Conservation (phyloP, 2,888 invertebrate species). For the Pardosa pseudoannulata region DNA sequence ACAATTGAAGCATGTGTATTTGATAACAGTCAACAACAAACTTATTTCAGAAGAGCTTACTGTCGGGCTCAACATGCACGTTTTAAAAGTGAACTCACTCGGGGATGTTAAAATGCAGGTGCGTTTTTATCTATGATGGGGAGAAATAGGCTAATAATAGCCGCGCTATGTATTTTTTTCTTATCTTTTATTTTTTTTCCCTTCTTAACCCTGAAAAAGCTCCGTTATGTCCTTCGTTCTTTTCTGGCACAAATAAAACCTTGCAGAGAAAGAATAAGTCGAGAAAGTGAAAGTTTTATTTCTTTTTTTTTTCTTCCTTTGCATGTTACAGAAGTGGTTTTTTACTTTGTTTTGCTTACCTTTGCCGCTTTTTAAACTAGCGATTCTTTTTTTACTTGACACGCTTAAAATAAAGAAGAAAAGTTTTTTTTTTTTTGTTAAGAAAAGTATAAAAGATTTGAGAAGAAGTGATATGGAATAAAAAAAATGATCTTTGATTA, state of each 20-base stretch:
- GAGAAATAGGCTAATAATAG: constrained; percentile 8
- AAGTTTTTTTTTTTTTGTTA: no score
- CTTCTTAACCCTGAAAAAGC: constrained; percentile 7
- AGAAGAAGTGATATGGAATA: no score
- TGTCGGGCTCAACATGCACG: not conserved
- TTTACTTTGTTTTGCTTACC: no score
- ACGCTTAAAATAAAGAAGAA: no score
- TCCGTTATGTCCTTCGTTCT: constrained; percentile 6
- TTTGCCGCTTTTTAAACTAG: no score
- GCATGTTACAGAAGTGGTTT: not conserved
- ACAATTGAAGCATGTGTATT: not conserved
- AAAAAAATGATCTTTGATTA: no score
- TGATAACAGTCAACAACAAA: not conserved
- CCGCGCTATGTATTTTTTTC: not conserved
- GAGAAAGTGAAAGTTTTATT: not conserved
- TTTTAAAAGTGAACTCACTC: not conserved
- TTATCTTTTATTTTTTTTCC: not conserved
- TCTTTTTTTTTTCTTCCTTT: not conserved
- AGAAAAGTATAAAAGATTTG: no score
- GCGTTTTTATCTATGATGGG: constrained; percentile 15
- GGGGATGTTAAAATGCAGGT: not conserved
- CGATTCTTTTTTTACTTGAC: no score
- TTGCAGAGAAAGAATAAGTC: not conserved
- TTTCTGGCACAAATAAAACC: not conserved
- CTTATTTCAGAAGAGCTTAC: not conserved